Percentiles rank a stretch among this genome's conserved stretches.
These are phyloP conservation scores for Trichomycterus rosablanca DNA, from an alignment of 2,113 vertebrate species.

Conservation along the genomic window DNA sequence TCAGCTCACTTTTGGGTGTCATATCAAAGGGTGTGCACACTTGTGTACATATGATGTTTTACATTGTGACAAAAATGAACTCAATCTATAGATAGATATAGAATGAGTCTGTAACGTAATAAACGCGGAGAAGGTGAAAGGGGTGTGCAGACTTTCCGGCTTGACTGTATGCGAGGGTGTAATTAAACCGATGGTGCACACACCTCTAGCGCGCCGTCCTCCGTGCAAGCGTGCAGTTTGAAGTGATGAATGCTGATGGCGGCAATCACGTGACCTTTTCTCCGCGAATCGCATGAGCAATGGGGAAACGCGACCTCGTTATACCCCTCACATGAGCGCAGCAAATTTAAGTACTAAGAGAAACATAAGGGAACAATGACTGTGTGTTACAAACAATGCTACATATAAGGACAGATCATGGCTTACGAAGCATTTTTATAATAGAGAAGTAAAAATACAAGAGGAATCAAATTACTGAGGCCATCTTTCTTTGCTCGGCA, in stretches of 20 bases:
- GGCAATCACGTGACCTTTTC: conserved; percentile 90
- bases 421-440: background rate
- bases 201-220: conserved; percentile 92
- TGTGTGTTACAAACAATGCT: background rate
- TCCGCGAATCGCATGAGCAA: conserved; percentile 90
- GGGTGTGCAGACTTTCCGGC: too few relatives aligned
- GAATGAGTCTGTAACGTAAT: too few relatives aligned
- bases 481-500: conserved; percentile 93
- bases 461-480: conserved; percentile 75
- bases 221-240: conserved; percentile 91
- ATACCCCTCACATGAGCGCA: conserved; percentile 91
- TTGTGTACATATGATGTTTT: too few relatives aligned
- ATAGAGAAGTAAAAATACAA: background rate
- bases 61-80: too few relatives aligned
- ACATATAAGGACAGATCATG: background rate
- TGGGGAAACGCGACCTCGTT: conserved; percentile 93
- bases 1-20: too few relatives aligned
- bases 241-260: conserved; percentile 95
- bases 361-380: background rate
- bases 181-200: too few relatives aligned
- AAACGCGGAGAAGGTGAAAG: too few relatives aligned
- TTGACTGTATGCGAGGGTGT: too few relatives aligned
- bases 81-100: too few relatives aligned
- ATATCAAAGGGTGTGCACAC: too few relatives aligned
- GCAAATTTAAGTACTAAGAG: conserved; percentile 85